Conservation (phyloP, 2,888 invertebrate genomes). For the Elysia crispata region DNA sequence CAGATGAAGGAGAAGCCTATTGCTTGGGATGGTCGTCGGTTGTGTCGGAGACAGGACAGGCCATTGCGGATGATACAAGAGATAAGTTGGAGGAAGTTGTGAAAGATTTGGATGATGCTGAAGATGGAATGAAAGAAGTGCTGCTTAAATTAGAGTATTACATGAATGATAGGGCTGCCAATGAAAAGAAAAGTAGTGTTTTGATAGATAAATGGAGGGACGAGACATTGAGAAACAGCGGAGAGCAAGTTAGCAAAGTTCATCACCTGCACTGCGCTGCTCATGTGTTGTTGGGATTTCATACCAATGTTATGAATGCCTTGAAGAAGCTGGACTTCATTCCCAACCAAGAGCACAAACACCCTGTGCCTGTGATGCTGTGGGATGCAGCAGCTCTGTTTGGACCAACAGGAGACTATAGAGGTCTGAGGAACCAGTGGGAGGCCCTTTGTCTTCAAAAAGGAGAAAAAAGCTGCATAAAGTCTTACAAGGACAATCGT, state of each 20-base stretch:
- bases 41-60: constrained; percentile 5
- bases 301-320: background rate
- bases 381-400: constrained; percentile 30
- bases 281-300: constrained; percentile 28
- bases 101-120: background rate
- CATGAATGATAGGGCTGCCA: constrained; percentile 32
- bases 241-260: background rate
- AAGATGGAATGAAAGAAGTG: background rate
- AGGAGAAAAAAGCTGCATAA: constrained; percentile 9
- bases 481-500: constrained; percentile 30
- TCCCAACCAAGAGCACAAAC: background rate
- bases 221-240: background rate
- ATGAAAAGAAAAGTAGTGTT: constrained; percentile 29
- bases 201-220: constrained; percentile 20
- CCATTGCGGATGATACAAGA: constrained; percentile 14
- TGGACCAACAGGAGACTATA: constrained; percentile 29
- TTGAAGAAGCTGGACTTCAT: background rate
- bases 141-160: background rate
- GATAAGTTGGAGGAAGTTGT: constrained; percentile 16
- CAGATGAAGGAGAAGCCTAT: background rate
- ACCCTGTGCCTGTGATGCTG: background rate
- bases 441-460: constrained; percentile 15
- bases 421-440: constrained; percentile 27
- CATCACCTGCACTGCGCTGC: constrained; percentile 3
- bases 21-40: constrained; percentile 24